A percentile compares a stretch with the other conserved stretches of the same genome.
phyloP scores from a whole-genome alignment of 2,888 invertebrate species.

The Tetragonisca angustula region DNA sequence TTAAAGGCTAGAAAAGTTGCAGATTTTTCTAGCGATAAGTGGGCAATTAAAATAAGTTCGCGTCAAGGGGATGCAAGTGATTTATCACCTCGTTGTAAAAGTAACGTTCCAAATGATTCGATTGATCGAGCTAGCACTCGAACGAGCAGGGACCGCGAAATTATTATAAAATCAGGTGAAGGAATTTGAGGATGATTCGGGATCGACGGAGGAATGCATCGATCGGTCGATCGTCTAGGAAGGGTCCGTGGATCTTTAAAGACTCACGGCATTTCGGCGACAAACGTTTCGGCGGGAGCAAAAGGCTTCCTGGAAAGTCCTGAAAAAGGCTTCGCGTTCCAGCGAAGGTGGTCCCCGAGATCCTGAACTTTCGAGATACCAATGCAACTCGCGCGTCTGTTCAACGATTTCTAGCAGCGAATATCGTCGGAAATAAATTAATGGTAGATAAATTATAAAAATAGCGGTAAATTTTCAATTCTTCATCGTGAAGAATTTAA shows the following conservation, averaged over 20 bases:
- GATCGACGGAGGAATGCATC: slow-evolving; percentile 63
- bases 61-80: too few species aligned
- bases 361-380: slow-evolving; percentile 18
- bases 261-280: slow-evolving; percentile 51
- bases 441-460: too few species aligned
- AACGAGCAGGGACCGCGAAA: slow-evolving; percentile 6
- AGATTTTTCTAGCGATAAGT: too few species aligned
- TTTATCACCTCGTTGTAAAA: too few species aligned
- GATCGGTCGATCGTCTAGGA: slow-evolving; percentile 55
- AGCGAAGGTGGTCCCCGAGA: slow-evolving; percentile 59
- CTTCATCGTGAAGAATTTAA: too few species aligned
- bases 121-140: slow-evolving; percentile 39
- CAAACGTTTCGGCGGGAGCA: slow-evolving; percentile 67
- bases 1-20: too few species aligned
- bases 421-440: too few species aligned
- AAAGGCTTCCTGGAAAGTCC: slow-evolving; percentile 74
- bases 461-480: too few species aligned
- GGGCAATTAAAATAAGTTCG: too few species aligned
- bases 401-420: too few species aligned
- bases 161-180: slow-evolving; percentile 38
- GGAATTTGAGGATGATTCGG: slow-evolving; percentile 54
- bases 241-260: slow-evolving; percentile 65
- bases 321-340: slow-evolving; percentile 60
- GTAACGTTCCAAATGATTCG: background rate
- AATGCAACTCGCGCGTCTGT: too few species aligned